Evolutionary conservation across 1,140 invertebrate species (phyloP).

Genomic region (Calliphora vicina): DNA sequence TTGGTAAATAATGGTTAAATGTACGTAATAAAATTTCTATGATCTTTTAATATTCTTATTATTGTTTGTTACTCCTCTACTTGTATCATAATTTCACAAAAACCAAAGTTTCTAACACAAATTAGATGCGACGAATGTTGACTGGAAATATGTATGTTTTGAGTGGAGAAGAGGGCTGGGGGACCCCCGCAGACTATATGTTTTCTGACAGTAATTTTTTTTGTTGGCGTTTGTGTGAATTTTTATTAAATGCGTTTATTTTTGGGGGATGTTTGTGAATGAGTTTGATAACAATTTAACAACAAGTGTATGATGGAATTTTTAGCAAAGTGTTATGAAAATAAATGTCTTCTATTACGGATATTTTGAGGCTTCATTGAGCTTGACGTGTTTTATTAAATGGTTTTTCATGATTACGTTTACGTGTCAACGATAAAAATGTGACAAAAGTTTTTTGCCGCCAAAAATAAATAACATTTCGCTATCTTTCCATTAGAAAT

Average conservation of each 20-base stretch:
- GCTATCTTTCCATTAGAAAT: no score
- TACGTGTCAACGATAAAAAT: slow-evolving; percentile 28
- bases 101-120: neutral
- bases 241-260: neutral
- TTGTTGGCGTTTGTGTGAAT: neutral
- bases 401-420: slow-evolving; percentile 23
- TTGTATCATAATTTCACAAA: neutral
- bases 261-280: neutral
- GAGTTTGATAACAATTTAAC: neutral
- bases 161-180: no score
- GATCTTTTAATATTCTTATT: neutral
- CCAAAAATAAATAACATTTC: no score
- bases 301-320: slow-evolving; percentile 9
- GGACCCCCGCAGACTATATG: no score
- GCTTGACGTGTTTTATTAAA: slow-evolving; percentile 19
- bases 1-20: neutral
- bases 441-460: no score
- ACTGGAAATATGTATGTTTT: neutral
- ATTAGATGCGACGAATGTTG: neutral
- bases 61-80: neutral
- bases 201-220: no score
- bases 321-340: slow-evolving; percentile 20
- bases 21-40: neutral
- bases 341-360: slow-evolving; percentile 22
- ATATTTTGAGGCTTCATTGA: slow-evolving; percentile 17